A percentile compares a stretch with the other conserved stretches of the same genome.
Evolutionary conservation across 2,113 vertebrate genomes (phyloP).

Genomic region (Chamaea fasciata): DNA sequence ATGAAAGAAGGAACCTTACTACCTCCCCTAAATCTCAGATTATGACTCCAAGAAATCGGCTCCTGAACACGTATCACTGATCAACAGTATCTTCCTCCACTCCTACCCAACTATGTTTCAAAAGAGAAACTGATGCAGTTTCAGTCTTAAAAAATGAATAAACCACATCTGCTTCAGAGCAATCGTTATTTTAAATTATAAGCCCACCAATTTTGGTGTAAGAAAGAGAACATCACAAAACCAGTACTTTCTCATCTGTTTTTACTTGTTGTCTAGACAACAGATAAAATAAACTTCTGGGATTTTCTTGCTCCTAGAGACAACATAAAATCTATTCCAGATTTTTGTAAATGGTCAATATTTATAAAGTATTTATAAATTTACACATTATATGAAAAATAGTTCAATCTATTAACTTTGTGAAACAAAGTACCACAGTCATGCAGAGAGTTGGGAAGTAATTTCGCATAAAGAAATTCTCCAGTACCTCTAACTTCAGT

Average conservation of each 20-base stretch:
- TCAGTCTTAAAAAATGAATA: neutral
- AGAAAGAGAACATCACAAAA: neutral
- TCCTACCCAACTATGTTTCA: neutral
- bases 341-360: neutral
- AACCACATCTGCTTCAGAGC: neutral
- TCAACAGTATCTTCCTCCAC: neutral
- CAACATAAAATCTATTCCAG: neutral
- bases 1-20: neutral
- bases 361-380: neutral
- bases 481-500: neutral
- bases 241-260: neutral
- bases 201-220: neutral
- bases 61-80: neutral
- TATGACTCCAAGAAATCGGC: accelerated
- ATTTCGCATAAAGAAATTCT: neutral
- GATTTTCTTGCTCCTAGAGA: neutral
- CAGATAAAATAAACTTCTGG: accelerated
- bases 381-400: neutral
- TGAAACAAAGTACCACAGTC: neutral
- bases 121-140: neutral
- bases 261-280: neutral
- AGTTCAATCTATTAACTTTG: neutral
- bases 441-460: neutral
- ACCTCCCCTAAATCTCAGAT: neutral
- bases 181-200: neutral